A percentile compares a stretch with the other conserved stretches of the same genome.
Conservation (phyloP, 2,888 invertebrate species). For the Operophtera brumata region DNA sequence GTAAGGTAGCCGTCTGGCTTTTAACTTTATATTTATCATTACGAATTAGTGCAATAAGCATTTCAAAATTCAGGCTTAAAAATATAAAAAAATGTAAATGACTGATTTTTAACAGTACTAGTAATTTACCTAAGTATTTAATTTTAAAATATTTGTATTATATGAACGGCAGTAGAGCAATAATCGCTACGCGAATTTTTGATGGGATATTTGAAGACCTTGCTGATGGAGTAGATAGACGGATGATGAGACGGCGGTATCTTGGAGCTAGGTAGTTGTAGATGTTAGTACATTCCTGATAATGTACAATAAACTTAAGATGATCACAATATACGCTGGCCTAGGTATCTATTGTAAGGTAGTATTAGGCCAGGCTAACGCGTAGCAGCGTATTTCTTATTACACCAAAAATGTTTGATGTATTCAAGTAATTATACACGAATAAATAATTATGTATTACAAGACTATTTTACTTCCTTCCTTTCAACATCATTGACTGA, state of each 20-base stretch:
- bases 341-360: constrained; percentile 52
- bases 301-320: constrained; percentile 67
- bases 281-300: constrained; percentile 74
- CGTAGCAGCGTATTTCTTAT: constrained; percentile 64
- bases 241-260: constrained; percentile 20
- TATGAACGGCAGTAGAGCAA: constrained; percentile 16
- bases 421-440: constrained; percentile 73
- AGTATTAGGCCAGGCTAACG: constrained; percentile 49
- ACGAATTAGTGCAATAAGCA: constrained; percentile 45
- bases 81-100: constrained; percentile 61
- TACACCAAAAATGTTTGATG: constrained; percentile 76
- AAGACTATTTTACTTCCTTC: constrained; percentile 7
- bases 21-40: background rate
- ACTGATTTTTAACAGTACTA: constrained; percentile 70
- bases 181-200: constrained; percentile 10
- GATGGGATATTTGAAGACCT: background rate
- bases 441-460: constrained; percentile 70
- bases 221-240: constrained; percentile 3
- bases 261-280: constrained; percentile 59
- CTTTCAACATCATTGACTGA: background rate
- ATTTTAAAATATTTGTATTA: constrained; percentile 47
- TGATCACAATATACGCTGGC: constrained; percentile 53
- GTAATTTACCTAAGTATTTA: constrained; percentile 53
- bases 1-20: constrained; percentile 1
- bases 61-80: constrained; percentile 35